Percentiles rank a stretch among this genome's conserved stretches.
phyloP scores from a whole-genome alignment of 30 jellyfish, hydroid and myxozoan genomes.

The Rhopilema esculentum region DNA sequence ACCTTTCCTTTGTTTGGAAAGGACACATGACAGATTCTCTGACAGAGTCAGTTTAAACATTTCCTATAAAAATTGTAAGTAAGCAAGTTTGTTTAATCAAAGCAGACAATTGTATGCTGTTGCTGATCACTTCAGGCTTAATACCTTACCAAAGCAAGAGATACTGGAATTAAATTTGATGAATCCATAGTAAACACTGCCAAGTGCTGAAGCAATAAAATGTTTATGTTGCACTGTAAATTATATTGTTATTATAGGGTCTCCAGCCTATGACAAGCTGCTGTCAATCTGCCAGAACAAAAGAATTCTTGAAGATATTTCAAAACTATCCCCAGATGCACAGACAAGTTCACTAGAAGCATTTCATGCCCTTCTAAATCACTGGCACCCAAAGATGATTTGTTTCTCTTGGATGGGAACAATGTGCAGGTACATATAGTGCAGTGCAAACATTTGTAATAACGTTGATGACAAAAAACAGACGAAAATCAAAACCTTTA shows the following conservation, averaged over 20 bases:
- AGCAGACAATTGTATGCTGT: neutral
- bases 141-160: neutral
- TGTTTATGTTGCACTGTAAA: neutral
- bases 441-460: slow-evolving; percentile 9
- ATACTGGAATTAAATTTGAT: neutral
- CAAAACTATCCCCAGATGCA: slow-evolving; percentile 16
- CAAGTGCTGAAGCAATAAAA: slow-evolving; percentile 1
- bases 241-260: slow-evolving; percentile 19
- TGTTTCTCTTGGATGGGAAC: slow-evolving; percentile 47
- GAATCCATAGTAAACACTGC: slow-evolving; percentile 13
- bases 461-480: neutral
- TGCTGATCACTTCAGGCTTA: neutral
- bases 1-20: no score
- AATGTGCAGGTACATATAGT: slow-evolving; percentile 25
- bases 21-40: no score
- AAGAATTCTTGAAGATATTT: slow-evolving; percentile 9
- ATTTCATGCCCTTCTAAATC: slow-evolving; percentile 38
- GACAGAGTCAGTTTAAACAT: no score
- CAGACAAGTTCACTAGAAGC: slow-evolving; percentile 43
- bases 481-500: neutral
- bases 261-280: slow-evolving; percentile 37
- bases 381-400: slow-evolving; percentile 15
- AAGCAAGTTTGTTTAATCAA: no score
- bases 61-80: no score
- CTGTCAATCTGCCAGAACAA: neutral